These are phyloP conservation scores for Criorhina ranunculi DNA, from an alignment of 2,888 invertebrate species.

Conservation along the genomic window DNA sequence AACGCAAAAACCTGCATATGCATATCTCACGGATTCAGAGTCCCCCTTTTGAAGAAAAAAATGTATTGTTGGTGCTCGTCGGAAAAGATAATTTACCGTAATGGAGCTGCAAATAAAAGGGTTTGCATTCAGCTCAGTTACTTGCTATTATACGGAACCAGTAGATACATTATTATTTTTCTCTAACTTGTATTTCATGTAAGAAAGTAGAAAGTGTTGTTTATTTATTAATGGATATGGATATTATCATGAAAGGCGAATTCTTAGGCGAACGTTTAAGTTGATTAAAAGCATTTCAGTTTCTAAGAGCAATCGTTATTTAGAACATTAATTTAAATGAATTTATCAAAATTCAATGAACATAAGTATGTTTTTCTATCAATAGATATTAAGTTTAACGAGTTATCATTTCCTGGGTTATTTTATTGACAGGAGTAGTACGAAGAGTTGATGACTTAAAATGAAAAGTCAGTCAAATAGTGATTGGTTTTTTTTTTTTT, in stretches of 20 bases:
- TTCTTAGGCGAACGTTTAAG: neutral
- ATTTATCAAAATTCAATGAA: no score
- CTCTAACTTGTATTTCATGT: slow-evolving; percentile 36
- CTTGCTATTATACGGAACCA: slow-evolving; percentile 27
- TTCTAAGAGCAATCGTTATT: no score
- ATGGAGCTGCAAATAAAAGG: slow-evolving; percentile 64
- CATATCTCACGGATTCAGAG: slow-evolving; percentile 51
- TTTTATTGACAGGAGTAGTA: slow-evolving; percentile 31
- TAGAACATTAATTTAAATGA: no score
- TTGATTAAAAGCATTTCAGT: neutral
- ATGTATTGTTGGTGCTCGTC: slow-evolving; percentile 65
- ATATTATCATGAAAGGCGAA: slow-evolving; percentile 5
- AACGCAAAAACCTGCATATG: slow-evolving; percentile 48
- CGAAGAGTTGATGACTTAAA: neutral
- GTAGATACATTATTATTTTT: slow-evolving; percentile 36
- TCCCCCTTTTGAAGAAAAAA: slow-evolving; percentile 25
- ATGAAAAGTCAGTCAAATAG: slow-evolving; percentile 3
- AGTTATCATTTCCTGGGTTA: slow-evolving; percentile 10
- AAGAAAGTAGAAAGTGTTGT: slow-evolving; percentile 27
- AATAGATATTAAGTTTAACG: slow-evolving; percentile 34
- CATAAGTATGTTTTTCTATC: neutral
- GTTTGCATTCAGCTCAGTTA: slow-evolving; percentile 52
- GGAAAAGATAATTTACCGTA: slow-evolving; percentile 72
- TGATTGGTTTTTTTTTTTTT: neutral
- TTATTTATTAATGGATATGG: slow-evolving; percentile 14